Percentiles rank a stretch among this genome's conserved stretches.
phyloP scores from a whole-genome alignment of 1,140 invertebrate species.

The Ceratina australensis region DNA sequence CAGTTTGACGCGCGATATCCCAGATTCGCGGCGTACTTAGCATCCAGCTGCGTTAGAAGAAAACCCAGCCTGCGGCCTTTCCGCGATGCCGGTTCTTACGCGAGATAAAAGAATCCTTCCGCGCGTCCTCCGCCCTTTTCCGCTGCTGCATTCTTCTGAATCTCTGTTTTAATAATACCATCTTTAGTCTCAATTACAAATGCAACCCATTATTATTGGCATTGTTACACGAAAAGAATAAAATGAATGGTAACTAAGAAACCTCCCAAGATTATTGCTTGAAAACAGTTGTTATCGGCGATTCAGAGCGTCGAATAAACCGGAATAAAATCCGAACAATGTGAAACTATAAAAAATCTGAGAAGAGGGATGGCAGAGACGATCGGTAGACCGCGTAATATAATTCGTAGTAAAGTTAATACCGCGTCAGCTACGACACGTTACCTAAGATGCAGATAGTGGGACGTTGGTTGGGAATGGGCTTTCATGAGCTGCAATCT shows the following conservation, averaged over 20 bases:
- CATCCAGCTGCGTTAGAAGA: neutral
- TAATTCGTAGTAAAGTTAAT: conserved; percentile 2
- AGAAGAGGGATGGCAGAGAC: too few relatives aligned
- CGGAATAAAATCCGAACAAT: too few relatives aligned
- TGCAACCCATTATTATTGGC: neutral
- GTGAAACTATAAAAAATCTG: too few relatives aligned
- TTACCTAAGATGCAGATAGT: neutral
- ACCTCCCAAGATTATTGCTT: too few relatives aligned
- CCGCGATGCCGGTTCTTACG: neutral
- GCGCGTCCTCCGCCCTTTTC: neutral
- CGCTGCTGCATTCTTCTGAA: neutral
- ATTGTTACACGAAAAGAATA: too few relatives aligned
- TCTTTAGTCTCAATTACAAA: neutral
- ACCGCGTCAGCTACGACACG: neutral
- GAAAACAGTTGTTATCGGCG: too few relatives aligned
- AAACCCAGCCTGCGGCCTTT: neutral
- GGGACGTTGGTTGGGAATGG: too few relatives aligned
- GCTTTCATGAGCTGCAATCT: conserved; percentile 3
- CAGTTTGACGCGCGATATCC: conserved; percentile 11
- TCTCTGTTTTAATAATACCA: neutral
- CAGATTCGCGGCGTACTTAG: neutral
- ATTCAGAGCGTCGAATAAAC: too few relatives aligned
- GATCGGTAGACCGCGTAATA: neutral
- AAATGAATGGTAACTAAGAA: too few relatives aligned
- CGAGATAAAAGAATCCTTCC: neutral